Conservation (phyloP, 1,140 invertebrate species). For the Physella acuta region DNA sequence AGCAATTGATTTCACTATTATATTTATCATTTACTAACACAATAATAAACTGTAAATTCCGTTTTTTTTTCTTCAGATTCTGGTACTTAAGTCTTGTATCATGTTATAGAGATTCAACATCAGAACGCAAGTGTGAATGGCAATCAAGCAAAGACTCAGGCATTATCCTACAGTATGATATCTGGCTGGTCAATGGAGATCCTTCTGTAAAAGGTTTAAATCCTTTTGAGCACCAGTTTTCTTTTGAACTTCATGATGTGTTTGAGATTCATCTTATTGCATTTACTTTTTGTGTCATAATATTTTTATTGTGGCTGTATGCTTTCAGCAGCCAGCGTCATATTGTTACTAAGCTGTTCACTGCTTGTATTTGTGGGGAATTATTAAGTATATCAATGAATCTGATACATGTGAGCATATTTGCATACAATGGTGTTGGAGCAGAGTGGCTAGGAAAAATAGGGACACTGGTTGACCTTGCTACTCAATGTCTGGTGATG, state of each 20-base stretch:
- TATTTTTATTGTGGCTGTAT: conserved; percentile 83
- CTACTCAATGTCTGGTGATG: conserved; percentile 92
- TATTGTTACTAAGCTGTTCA: conserved; percentile 88
- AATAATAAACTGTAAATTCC: neutral
- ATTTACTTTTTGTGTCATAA: conserved; percentile 81
- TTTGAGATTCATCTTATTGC: conserved; percentile 89
- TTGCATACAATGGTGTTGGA: conserved; percentile 85
- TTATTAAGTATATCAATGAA: conserved; percentile 82
- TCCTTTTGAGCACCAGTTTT: conserved; percentile 91
- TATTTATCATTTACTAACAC: neutral
- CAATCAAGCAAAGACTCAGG: conserved; percentile 40
- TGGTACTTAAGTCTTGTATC: conserved; percentile 94
- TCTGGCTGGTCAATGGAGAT: conserved; percentile 95
- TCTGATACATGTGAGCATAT: conserved; percentile 84
- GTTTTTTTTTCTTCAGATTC: conserved; percentile 68
- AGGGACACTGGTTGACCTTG: conserved; percentile 88
- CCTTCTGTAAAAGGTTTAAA: conserved; percentile 71
- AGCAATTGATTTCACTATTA: neutral
- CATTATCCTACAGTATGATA: conserved; percentile 78
- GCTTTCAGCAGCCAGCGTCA: conserved; percentile 84
- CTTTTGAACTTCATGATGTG: conserved; percentile 86
- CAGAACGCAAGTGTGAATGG: conserved; percentile 59
- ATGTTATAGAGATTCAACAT: conserved; percentile 78
- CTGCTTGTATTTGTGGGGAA: conserved; percentile 81
- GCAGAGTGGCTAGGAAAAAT: conserved; percentile 76